These are phyloP conservation scores for Telenomus remus DNA, from an alignment of 1,140 invertebrate species.

Conservation along the genomic window DNA sequence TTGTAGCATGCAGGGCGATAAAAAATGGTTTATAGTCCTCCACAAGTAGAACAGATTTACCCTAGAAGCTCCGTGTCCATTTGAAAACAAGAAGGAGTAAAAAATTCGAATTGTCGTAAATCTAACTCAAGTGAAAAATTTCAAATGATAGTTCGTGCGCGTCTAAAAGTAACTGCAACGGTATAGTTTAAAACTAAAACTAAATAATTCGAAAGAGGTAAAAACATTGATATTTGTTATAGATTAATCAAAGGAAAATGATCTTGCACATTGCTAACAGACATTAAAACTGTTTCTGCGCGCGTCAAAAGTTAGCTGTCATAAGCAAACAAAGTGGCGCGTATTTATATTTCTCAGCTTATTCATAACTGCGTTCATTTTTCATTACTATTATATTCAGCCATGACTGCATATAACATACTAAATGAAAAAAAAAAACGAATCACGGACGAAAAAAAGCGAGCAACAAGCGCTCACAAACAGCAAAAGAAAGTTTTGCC, in stretches of 20 bases:
- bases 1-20: not conserved
- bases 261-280: not conserved
- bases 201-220: too few relatives aligned
- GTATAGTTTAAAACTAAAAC: too few relatives aligned
- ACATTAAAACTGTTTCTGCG: not conserved
- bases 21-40: constrained; percentile 26
- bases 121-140: constrained; percentile 32
- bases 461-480: not conserved
- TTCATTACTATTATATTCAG: constrained; percentile 12
- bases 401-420: constrained; percentile 1
- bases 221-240: too few relatives aligned
- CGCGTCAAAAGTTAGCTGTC: constrained; percentile 6
- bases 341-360: constrained; percentile 6
- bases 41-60: constrained; percentile 37
- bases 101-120: constrained; percentile 38
- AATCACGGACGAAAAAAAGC: not conserved
- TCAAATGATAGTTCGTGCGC: not conserved
- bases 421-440: constrained; percentile 4
- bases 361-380: constrained; percentile 17
- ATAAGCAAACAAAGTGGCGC: not conserved
- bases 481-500: constrained; percentile 6
- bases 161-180: too few relatives aligned
- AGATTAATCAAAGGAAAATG: not conserved
- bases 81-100: constrained; percentile 9
- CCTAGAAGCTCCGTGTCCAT: constrained; percentile 29